Conservation (phyloP, 2,797 vertebrate species). For the Aphelocoma californica region DNA sequence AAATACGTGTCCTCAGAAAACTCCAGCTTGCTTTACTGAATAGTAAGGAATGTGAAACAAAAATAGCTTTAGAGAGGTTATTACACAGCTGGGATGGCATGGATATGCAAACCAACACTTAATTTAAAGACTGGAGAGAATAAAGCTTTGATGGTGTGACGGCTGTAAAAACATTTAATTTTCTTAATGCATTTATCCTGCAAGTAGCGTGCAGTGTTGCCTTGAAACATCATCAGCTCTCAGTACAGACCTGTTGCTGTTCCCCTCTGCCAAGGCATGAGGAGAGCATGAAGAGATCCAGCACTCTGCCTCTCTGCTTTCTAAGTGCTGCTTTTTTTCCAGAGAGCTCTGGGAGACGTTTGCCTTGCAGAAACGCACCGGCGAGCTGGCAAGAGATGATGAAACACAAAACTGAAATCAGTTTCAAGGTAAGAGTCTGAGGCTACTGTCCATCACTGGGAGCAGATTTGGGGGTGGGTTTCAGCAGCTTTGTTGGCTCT, state of each 20-base stretch:
- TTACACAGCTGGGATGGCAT: constrained; percentile 2
- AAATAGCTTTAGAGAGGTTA: constrained; percentile 25
- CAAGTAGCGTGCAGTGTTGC: not conserved
- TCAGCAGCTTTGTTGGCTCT: not conserved
- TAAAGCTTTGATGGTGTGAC: constrained; percentile 10
- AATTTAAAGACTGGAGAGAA: not conserved
- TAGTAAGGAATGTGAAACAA: not conserved
- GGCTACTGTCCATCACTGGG: not conserved
- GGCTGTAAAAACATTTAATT: constrained; percentile 23
- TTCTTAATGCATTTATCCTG: not conserved
- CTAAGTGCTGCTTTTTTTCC: not conserved
- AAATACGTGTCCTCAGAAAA: constrained; percentile 18
- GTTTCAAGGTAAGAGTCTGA: not conserved
- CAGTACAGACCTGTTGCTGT: not conserved
- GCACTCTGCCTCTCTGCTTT: not conserved
- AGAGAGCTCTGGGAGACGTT: not conserved
- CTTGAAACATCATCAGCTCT: not conserved
- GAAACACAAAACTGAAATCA: not conserved
- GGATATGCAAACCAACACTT: constrained; percentile 21
- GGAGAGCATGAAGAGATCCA: not conserved
- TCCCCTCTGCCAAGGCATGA: not conserved
- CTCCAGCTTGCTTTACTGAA: constrained; percentile 8
- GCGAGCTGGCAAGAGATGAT: not conserved
- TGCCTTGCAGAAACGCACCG: accelerated
- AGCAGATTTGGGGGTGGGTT: not conserved